Percentiles rank a stretch among this genome's conserved stretches.
These are phyloP conservation scores for Brachionus angularis DNA, from an alignment of 1,140 invertebrate species.

Conservation along the genomic window DNA sequence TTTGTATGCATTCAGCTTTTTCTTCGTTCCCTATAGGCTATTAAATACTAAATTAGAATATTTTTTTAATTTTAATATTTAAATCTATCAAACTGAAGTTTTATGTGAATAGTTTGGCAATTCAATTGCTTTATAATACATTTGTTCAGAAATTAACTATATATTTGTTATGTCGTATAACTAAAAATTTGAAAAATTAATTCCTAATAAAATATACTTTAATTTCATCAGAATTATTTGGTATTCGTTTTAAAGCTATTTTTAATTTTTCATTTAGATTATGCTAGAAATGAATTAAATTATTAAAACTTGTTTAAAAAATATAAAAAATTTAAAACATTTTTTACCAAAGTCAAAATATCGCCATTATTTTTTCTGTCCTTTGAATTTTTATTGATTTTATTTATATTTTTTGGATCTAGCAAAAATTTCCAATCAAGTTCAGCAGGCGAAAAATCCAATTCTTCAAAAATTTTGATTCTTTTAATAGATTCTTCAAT, in stretches of 20 bases:
- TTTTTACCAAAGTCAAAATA: constrained; percentile 2
- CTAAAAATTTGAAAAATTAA: neutral
- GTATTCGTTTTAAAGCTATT: neutral
- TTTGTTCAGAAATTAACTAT: neutral
- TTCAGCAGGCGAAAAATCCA: constrained; percentile 15
- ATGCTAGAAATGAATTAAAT: neutral
- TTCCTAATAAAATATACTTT: neutral
- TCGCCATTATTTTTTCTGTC: neutral
- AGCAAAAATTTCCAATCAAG: constrained; percentile 27
- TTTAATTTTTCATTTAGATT: constrained; percentile 2
- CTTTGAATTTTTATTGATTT: neutral
- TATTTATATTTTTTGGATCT: neutral
- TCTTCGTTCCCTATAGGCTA: constrained; percentile 14
- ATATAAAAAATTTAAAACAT: neutral
- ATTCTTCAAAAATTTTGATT: constrained; percentile 14
- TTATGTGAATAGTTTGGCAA: constrained; percentile 8
- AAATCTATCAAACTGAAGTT: constrained; percentile 1
- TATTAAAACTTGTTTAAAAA: neutral
- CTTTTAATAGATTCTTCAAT: constrained; percentile 25
- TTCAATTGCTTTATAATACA: constrained; percentile 16
- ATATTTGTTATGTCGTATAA: neutral
- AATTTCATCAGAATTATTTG: neutral
- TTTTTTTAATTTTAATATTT: neutral
- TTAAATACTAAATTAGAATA: neutral
- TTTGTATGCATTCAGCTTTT: constrained; percentile 6